phyloP scores from a whole-genome alignment of 2,888 invertebrate species.

The Linnaemya vulpina region DNA sequence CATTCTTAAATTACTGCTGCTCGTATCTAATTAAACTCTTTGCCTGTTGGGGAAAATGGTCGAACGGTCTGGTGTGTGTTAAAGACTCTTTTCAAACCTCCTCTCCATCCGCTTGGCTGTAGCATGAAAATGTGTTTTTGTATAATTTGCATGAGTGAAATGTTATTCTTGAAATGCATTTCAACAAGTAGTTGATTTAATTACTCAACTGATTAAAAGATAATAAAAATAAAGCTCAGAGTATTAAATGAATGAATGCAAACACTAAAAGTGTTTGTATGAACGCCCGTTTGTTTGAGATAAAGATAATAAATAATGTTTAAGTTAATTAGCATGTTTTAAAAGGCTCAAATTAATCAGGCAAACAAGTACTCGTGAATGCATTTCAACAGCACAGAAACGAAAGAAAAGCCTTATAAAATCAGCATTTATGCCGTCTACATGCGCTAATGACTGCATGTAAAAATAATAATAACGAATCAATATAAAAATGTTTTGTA shows the following conservation, averaged over 20 bases:
- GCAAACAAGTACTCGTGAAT: slow-evolving; percentile 14
- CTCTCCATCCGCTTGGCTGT: no score
- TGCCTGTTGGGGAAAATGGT: no score
- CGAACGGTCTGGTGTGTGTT: no score
- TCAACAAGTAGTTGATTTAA: slow-evolving; percentile 24
- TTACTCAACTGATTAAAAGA: slow-evolving; percentile 50
- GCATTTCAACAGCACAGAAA: slow-evolving; percentile 20
- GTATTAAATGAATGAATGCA: slow-evolving; percentile 28
- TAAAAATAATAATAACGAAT: slow-evolving; percentile 28
- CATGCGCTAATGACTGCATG: slow-evolving; percentile 16
- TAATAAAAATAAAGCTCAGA: slow-evolving; percentile 8
- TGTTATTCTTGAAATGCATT: background rate
- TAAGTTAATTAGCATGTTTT: slow-evolving; percentile 60
- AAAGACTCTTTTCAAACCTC: no score
- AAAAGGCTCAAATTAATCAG: slow-evolving; percentile 44
- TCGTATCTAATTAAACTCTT: no score
- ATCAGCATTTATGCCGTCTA: slow-evolving; percentile 2
- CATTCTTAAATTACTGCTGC: no score
- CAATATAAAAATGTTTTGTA: background rate
- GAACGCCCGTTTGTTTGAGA: background rate
- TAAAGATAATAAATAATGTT: slow-evolving; percentile 47
- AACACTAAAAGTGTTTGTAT: background rate
- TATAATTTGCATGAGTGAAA: background rate
- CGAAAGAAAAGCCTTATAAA: slow-evolving; percentile 9
- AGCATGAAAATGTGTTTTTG: background rate